Base-by-base conservation (phyloP, 2,888 invertebrate species). In the Lasioglossum pauxillum region DNA sequence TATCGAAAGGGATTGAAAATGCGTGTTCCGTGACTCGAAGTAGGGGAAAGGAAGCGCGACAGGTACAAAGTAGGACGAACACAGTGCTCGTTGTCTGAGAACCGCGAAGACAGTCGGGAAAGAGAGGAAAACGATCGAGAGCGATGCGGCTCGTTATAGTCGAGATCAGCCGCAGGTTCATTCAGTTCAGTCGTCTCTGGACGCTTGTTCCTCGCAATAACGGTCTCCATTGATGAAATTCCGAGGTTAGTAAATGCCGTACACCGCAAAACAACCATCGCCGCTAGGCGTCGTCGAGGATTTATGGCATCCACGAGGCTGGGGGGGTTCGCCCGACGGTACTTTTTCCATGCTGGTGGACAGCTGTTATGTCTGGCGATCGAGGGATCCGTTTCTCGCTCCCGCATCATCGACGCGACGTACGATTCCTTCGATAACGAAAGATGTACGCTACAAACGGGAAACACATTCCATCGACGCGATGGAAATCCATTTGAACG, bases 151-250 rank as follows among this genome's bases (percentile, higher is more conserved):
- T 69, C 76, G 84, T 89, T 86, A 84, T 81, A 86, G 82, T 86
- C 81, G 81, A 83, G 83, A 80, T 74, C 71, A 87, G 77, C 69
- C 69, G 69, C 87, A 75, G 85, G 72, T 89, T 90, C 88, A 89
- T 90, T 88, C 90, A 88, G 75, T 83, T 23, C 78, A 86, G 80
- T 83, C 83, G 80, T 49, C 75, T 23, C 69, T 71, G 81, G 71
- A 74, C 80, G 57, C 49, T 78, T 83, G 75, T 81, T 83, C 80
- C 71, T 69, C 69, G 80, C 80, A 86, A 90, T 88, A 91, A 90
- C 86, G 88, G 89, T 35, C 74, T 77, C 84, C 90, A 91, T 90
- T 90, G 90, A 90, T 90, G 83, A 91, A 90, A 89, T 89, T 85
- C 87, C 78, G 84, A 64, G 80, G 83, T 57, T 73, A 46, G 78